phyloP scores from a whole-genome alignment of 1,140 invertebrate genomes.

The Trigoniulus corallinus region DNA sequence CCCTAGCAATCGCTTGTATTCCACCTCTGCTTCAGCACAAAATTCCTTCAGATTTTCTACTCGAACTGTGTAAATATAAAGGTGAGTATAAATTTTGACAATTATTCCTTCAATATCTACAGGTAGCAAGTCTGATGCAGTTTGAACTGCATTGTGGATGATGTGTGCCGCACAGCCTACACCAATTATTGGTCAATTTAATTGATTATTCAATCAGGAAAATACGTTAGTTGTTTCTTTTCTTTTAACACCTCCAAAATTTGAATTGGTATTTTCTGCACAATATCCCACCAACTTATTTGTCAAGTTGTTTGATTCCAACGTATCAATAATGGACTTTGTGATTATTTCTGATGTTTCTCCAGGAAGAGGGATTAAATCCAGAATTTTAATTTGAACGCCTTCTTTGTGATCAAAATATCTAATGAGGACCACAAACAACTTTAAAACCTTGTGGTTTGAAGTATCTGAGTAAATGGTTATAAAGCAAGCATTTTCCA shows the following conservation, averaged over 20 bases:
- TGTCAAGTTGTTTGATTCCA: not conserved
- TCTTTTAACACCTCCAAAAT: not conserved
- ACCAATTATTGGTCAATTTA: not conserved
- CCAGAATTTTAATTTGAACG: not conserved
- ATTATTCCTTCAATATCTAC: constrained; percentile 4
- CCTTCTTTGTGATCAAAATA: not conserved
- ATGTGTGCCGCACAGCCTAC: not conserved
- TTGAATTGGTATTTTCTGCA: not conserved
- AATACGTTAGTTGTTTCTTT: not conserved
- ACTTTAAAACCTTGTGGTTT: not conserved
- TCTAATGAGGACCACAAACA: not conserved
- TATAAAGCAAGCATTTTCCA: not conserved
- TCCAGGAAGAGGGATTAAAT: not conserved
- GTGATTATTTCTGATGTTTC: not conserved
- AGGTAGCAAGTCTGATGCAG: not conserved
- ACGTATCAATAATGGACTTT: not conserved
- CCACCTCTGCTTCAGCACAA: not conserved
- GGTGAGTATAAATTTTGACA: constrained; percentile 1
- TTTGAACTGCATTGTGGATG: not conserved
- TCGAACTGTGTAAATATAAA: constrained; percentile 2
- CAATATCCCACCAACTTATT: not conserved
- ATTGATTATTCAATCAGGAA: not conserved
- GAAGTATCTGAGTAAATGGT: not conserved
- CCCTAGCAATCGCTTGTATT: not conserved
- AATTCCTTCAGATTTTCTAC: not conserved